Evolutionary conservation across 92 coral and sea anemone species (phyloP).

Genomic region (Epizoanthus illoricatus): DNA sequence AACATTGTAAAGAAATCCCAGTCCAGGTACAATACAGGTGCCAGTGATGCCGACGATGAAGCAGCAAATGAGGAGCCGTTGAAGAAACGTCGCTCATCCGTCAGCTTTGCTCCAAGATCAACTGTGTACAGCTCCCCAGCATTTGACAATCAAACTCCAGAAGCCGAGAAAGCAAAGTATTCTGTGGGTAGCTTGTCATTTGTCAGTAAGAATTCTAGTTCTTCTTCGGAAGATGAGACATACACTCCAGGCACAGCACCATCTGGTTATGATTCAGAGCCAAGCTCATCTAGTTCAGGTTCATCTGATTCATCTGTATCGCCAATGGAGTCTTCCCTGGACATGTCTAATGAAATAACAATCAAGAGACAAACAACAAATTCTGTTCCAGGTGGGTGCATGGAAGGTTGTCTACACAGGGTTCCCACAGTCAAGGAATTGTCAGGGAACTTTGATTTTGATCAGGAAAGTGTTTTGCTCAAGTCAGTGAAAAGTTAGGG

Average conservation of each 20-base stretch:
- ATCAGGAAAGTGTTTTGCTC: too few species aligned
- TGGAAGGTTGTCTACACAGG: background rate
- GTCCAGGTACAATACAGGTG: background rate
- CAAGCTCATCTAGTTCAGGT: conserved; percentile 34
- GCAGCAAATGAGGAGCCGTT: conserved; percentile 36
- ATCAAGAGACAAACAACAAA: conserved; percentile 27
- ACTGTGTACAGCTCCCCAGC: conserved; percentile 48
- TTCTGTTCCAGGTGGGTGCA: conserved; percentile 34
- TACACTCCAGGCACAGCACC: conserved; percentile 57
- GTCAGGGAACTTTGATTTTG: too few species aligned
- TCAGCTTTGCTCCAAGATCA: conserved; percentile 79
- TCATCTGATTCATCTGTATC: conserved; percentile 4
- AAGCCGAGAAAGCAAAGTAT: conserved; percentile 13
- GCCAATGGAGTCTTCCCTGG: conserved; percentile 37
- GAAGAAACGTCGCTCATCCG: conserved; percentile 65
- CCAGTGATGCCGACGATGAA: conserved; percentile 59
- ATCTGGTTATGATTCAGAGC: conserved; percentile 5
- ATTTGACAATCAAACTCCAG: conserved; percentile 29
- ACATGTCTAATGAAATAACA: conserved; percentile 62
- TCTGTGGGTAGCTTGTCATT: conserved; percentile 36
- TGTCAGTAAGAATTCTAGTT: conserved; percentile 43
- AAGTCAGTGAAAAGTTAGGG: too few species aligned
- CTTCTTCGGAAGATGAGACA: conserved; percentile 38
- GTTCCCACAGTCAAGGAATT: too few species aligned
- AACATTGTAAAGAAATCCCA: conserved; percentile 33